These are phyloP conservation scores for Patagioenas fasciata DNA, from an alignment of 2,113 vertebrate genomes.

Conservation along the genomic window DNA sequence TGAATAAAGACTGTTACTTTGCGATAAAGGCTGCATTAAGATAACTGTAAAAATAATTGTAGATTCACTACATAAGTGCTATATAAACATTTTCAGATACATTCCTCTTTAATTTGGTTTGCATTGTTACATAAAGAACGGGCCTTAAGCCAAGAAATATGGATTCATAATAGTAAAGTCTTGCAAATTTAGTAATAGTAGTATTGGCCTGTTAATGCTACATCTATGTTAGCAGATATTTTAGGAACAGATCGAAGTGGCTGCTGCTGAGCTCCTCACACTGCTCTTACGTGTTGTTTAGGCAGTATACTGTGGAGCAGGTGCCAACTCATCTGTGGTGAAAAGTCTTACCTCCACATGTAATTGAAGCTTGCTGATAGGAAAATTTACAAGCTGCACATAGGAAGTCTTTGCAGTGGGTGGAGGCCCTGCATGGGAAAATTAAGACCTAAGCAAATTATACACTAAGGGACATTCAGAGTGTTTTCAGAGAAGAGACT, in stretches of 20 bases:
- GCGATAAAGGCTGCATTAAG: conserved; percentile 52
- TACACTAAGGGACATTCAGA: not conserved
- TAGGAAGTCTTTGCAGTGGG: not conserved
- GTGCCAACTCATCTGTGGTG: not conserved
- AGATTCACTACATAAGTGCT: conserved; percentile 51
- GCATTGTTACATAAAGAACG: not conserved
- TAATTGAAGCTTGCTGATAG: not conserved
- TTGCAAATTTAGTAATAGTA: not conserved
- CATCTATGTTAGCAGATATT: not conserved
- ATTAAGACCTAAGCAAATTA: not conserved
- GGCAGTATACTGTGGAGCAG: not conserved
- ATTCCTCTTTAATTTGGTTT: conserved; percentile 42
- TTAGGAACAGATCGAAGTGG: not conserved
- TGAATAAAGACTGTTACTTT: conserved; percentile 58
- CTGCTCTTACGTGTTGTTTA: not conserved
- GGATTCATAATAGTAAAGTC: not conserved
- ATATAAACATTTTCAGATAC: conserved; percentile 51
- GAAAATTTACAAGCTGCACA: not conserved
- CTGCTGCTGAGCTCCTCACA: not conserved
- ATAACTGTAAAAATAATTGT: conserved; percentile 69
- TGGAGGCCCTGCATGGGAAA: not conserved
- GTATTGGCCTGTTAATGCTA: not conserved
- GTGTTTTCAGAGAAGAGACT: not conserved
- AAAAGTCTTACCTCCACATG: not conserved
- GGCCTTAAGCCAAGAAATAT: not conserved